Percentiles rank a stretch among this genome's conserved stretches.
Evolutionary conservation across 2,888 invertebrate species (phyloP).

Genomic region (Dorcus parallelipipedus): DNA sequence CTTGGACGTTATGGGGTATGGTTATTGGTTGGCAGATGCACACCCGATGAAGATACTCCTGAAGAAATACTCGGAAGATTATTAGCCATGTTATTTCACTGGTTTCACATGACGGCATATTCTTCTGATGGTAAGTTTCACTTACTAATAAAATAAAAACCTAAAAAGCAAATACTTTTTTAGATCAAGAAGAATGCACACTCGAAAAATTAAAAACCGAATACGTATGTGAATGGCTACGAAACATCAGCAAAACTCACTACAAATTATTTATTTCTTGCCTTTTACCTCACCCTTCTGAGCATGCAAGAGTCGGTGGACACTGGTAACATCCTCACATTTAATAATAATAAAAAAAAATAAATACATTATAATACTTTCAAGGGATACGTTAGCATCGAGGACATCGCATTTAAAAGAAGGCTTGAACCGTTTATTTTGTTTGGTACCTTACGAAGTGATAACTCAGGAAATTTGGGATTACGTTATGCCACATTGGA

Average conservation of each 20-base stretch:
- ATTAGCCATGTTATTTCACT: slow-evolving; percentile 95
- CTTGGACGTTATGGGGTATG: slow-evolving; percentile 95
- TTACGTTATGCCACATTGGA: slow-evolving; percentile 98
- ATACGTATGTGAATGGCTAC: slow-evolving; percentile 91
- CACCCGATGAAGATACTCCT: slow-evolving; percentile 73
- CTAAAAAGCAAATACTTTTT: not conserved
- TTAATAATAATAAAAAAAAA: not conserved
- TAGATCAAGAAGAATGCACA: slow-evolving; percentile 75
- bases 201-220: slow-evolving; percentile 89
- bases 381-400: slow-evolving; percentile 78
- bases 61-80: slow-evolving; percentile 83
- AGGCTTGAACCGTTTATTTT: slow-evolving; percentile 89
- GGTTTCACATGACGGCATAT: slow-evolving; percentile 98
- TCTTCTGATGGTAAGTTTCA: slow-evolving; percentile 77
- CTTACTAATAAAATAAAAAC: not conserved
- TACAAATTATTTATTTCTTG: slow-evolving; percentile 90
- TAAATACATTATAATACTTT: slow-evolving; percentile 17
- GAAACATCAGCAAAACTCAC: slow-evolving; percentile 76
- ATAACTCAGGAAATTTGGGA: slow-evolving; percentile 97
- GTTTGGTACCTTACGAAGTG: slow-evolving; percentile 95
- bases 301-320: slow-evolving; percentile 92
- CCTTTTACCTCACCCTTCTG: slow-evolving; percentile 92
- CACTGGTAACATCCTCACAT: slow-evolving; percentile 66
- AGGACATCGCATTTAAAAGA: slow-evolving; percentile 91
- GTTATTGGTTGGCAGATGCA: slow-evolving; percentile 91